Conservation (phyloP, 2,888 invertebrate species). For the Willowsia nigromaculata region DNA sequence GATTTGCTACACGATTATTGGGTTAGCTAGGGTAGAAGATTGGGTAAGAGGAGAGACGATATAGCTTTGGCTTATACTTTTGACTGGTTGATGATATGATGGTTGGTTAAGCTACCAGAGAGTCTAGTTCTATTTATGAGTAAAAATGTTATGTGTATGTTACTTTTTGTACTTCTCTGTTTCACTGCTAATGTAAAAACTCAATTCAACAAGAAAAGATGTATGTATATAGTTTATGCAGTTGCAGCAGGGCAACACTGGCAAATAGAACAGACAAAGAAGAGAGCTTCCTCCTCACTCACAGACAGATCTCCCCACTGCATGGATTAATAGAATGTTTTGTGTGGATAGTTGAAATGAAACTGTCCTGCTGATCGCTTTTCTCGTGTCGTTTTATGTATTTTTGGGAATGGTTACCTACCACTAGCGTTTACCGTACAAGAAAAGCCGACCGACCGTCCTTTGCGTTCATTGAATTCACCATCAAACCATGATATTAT, state of each 20-base stretch:
- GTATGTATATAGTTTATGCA: background rate
- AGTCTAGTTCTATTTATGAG: constrained; percentile 35
- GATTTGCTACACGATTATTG: constrained; percentile 24
- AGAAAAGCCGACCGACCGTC: constrained; percentile 16
- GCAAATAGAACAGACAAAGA: constrained; percentile 51
- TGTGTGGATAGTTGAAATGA: constrained; percentile 70
- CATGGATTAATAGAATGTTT: constrained; percentile 42
- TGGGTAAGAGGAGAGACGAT: constrained; percentile 29
- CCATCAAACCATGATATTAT: constrained; percentile 18
- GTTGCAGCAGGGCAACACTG: constrained; percentile 23
- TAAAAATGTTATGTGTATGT: background rate
- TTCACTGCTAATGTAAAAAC: constrained; percentile 28
- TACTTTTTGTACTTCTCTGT: background rate
- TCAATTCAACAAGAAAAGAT: constrained; percentile 8
- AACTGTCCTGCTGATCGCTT: constrained; percentile 77
- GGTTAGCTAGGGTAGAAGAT: constrained; percentile 33
- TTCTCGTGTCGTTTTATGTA: constrained; percentile 74
- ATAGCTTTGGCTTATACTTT: constrained; percentile 23
- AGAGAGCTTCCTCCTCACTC: constrained; percentile 52
- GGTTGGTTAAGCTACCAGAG: constrained; percentile 31
- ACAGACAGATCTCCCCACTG: constrained; percentile 50
- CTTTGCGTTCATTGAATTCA: constrained; percentile 27
- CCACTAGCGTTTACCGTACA: background rate
- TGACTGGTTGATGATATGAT: constrained; percentile 1
- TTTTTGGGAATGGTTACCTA: constrained; percentile 37